These are phyloP conservation scores for Gymnothorax javanicus DNA, from an alignment of 2,797 vertebrate species.

Conservation along the genomic window DNA sequence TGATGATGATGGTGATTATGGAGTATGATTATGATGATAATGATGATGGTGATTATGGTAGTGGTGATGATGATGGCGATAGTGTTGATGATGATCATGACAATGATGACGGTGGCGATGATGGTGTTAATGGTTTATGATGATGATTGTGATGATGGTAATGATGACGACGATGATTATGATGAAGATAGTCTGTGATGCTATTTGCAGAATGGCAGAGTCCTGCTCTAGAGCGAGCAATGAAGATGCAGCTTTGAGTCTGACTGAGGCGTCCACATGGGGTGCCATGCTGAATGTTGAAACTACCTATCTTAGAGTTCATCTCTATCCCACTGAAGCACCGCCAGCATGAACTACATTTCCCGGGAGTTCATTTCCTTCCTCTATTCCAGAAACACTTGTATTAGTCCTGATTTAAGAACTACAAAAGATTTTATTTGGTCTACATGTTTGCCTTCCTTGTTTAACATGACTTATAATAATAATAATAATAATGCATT, in stretches of 20 bases:
- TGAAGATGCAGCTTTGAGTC: slow-evolving; percentile 74
- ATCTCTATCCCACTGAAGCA: not conserved
- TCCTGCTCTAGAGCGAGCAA: slow-evolving; percentile 63
- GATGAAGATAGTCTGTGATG: not conserved
- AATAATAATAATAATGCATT: not conserved
- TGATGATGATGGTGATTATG: not conserved
- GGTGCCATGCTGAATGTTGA: slow-evolving; percentile 46
- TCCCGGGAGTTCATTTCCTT: not conserved
- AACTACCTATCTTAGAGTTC: not conserved
- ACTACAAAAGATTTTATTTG: not conserved
- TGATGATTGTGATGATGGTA: not conserved
- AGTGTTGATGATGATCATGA: no score
- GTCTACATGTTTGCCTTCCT: no score
- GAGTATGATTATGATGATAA: no score
- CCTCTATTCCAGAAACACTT: not conserved
- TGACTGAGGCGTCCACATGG: slow-evolving; percentile 32
- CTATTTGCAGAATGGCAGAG: slow-evolving; percentile 64
- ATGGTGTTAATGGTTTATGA: not conserved
- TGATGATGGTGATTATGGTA: no score
- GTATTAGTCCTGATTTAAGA: no score
- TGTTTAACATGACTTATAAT: not conserved
- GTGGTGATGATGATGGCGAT: no score
- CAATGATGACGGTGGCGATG: no score
- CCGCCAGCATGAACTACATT: not conserved
- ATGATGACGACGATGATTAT: no score